Base-by-base conservation (phyloP, 2,113 vertebrate genomes). In the Callospermophilus lateralis region DNA sequence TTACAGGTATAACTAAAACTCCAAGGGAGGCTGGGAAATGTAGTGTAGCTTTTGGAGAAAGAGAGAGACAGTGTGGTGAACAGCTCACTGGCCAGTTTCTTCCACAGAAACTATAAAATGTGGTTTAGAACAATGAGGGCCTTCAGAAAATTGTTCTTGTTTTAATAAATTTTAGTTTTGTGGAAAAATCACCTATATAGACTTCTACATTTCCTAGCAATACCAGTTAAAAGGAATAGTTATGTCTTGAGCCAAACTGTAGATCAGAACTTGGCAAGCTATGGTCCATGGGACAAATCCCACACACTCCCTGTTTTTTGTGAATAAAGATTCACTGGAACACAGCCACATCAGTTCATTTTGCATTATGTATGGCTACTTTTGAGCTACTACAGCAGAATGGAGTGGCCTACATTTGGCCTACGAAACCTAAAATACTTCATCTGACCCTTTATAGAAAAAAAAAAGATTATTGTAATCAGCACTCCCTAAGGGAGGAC, bases 251-350 rank as follows among this genome's bases (percentile, higher is more conserved):
- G 63, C 30, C 70, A 90, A 6, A 17, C 8, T 42, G 1, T n/a
- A 83, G 39, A 65, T 87, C 74, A 76, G 55, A 93, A 24, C 55
- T 68, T 61, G 15, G 63, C 61, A 84, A 86, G 39, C 37, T 74
- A 19, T 32, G 42, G 73, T 32, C 63, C 16, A 10, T 12, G 20
- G 51, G 48, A 53, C 67, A 91, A 92, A 42, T 84, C 51, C 87
- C 67, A 93, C 28, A 65, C 39, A 89, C 30, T 79, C 42, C 10
- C 37, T 42, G 45, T 58, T 86, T 63, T 87, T 42, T 73, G 34
- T 76, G 77, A 78, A 84, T 80, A 77, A 58, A 79, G 32, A 76
- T 92, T 85, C 89, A 83, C 63, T 86, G 83, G n/a, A 68, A 94
- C 67, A 76, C 30, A 79, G 79, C 55, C 79, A 63, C 16, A 20